Evolutionary conservation across 2,888 invertebrate genomes (phyloP).

Genomic region (Lamellibrachia satsuma): DNA sequence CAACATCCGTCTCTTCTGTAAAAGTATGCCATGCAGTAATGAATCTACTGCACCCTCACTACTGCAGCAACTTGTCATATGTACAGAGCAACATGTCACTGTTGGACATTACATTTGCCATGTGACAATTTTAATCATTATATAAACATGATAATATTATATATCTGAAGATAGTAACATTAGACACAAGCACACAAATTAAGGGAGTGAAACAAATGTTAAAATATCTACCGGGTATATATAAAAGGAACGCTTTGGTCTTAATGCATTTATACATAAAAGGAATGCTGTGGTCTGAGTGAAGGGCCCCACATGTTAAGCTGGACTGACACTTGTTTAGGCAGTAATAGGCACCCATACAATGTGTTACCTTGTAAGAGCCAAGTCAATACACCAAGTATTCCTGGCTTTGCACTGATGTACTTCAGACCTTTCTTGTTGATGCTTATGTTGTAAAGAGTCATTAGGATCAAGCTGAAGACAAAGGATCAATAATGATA

Average conservation of each 20-base stretch:
- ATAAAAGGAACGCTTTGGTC: too few species aligned
- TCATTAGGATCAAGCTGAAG: constrained; percentile 55
- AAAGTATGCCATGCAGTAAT: neutral
- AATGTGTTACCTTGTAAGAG: constrained; percentile 50
- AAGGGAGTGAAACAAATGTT: too few species aligned
- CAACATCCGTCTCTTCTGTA: constrained; percentile 49
- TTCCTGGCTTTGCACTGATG: constrained; percentile 46
- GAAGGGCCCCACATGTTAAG: neutral
- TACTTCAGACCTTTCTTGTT: constrained; percentile 55
- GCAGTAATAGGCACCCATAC: neutral
- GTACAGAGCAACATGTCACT: too few species aligned
- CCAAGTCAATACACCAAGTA: constrained; percentile 49
- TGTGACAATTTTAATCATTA: neutral
- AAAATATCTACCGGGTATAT: too few species aligned
- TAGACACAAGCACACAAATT: too few species aligned
- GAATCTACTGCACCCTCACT: neutral
- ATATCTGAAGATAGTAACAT: too few species aligned
- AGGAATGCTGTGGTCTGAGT: too few species aligned
- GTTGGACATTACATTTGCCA: too few species aligned
- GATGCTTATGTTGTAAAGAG: constrained; percentile 56
- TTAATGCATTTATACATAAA: too few species aligned
- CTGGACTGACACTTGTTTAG: neutral
- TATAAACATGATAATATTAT: too few species aligned
- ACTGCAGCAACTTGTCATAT: neutral
- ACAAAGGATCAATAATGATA: neutral